phyloP scores from a whole-genome alignment of 2,888 invertebrate species.

The Scaptomyza parva region DNA sequence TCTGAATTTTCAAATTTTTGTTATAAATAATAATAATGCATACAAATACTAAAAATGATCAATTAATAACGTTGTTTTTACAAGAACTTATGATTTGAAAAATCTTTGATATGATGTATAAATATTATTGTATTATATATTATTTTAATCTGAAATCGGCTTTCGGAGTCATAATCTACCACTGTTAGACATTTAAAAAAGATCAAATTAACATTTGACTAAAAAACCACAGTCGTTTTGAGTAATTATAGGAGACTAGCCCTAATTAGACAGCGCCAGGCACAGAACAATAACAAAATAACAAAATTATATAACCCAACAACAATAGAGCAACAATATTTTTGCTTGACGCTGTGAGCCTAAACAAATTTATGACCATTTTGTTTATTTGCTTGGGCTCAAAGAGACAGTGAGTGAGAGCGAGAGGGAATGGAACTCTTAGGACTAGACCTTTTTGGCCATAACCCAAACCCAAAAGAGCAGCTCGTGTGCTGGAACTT shows the following conservation, averaged over 20 bases:
- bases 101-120: no score
- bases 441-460: slow-evolving; percentile 5
- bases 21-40: no score
- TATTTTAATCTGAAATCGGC: no score
- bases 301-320: slow-evolving; percentile 67
- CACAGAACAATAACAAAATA: slow-evolving; percentile 35
- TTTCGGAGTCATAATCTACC: background rate
- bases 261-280: slow-evolving; percentile 71
- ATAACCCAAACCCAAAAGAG: slow-evolving; percentile 3
- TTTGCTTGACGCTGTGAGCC: slow-evolving; percentile 48
- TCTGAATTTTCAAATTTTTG: no score
- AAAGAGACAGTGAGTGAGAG: slow-evolving; percentile 1
- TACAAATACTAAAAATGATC: no score
- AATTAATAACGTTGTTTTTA: no score
- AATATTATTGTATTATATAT: no score
- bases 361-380: slow-evolving; percentile 59
- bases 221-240: slow-evolving; percentile 15
- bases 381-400: slow-evolving; percentile 65
- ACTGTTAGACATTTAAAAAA: slow-evolving; percentile 26
- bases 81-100: no score
- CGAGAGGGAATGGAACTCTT: slow-evolving; percentile 8
- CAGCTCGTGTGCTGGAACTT: slow-evolving; percentile 29
- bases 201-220: slow-evolving; percentile 39
- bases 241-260: slow-evolving; percentile 39
- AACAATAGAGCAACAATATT: slow-evolving; percentile 40